Conservation (phyloP, 2,888 invertebrate species). For the Kuschelorhynchus macadamiae region DNA sequence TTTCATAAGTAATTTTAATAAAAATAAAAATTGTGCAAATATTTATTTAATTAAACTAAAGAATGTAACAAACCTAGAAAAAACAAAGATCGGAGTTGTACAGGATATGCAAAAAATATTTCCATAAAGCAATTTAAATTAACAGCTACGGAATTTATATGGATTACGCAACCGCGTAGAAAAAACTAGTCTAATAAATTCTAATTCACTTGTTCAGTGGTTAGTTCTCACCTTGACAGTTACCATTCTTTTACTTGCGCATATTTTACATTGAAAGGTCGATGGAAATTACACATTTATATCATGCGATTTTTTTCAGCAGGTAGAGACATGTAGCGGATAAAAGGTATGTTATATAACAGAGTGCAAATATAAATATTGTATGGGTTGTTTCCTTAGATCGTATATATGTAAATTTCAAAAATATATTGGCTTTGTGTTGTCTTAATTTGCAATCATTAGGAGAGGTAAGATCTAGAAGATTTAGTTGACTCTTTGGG, state of each 20-base stretch:
- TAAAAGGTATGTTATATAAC: constrained; percentile 1
- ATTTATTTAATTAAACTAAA: no score
- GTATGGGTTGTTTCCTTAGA: no score
- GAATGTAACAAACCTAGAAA: no score
- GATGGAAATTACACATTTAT: constrained; percentile 17
- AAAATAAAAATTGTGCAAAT: no score
- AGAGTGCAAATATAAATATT: constrained; percentile 4
- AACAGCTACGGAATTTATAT: background rate
- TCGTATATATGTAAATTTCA: no score
- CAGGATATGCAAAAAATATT: constrained; percentile 15
- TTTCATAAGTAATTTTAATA: no score
- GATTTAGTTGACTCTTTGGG: no score
- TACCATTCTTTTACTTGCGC: constrained; percentile 33
- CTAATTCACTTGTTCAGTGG: constrained; percentile 28
- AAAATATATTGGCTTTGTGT: no score
- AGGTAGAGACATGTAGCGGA: constrained; percentile 13
- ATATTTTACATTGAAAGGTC: constrained; percentile 33
- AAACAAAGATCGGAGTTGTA: background rate
- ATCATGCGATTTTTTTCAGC: constrained; percentile 12
- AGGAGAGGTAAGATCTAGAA: no score
- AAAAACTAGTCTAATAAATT: constrained; percentile 32
- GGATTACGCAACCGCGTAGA: constrained; percentile 8
- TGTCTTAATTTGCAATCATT: no score
- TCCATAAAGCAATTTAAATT: background rate
- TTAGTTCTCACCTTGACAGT: constrained; percentile 35